phyloP scores from a whole-genome alignment of 2,888 invertebrate species.

The Thera britannica region DNA sequence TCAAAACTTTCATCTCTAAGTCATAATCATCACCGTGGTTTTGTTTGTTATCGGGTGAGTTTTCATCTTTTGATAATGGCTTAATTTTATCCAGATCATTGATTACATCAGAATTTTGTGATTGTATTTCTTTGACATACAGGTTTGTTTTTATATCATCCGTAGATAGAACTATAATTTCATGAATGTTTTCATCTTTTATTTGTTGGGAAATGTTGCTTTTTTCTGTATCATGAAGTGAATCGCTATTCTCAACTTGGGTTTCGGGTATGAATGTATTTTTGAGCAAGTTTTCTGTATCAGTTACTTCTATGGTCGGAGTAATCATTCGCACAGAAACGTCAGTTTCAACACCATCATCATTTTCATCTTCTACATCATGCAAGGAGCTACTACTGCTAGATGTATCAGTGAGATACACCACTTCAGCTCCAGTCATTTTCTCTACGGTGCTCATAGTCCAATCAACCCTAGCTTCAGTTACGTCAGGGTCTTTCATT shows the following conservation, averaged over 20 bases:
- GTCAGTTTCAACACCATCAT: conserved; percentile 76
- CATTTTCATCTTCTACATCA: conserved; percentile 79
- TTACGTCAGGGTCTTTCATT: conserved; percentile 82
- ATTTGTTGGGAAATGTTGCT: conserved; percentile 17
- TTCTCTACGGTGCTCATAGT: conserved; percentile 79
- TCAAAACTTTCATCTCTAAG: conserved; percentile 74
- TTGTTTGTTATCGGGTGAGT: conserved; percentile 22
- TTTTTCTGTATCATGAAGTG: conserved; percentile 20
- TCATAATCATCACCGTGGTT: conserved; percentile 54
- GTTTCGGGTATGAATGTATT: conserved; percentile 57
- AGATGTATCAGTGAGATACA: conserved; percentile 88
- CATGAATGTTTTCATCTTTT: conserved; percentile 50
- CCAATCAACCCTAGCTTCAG: conserved; percentile 85
- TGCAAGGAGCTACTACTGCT: conserved; percentile 86
- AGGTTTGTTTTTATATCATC: conserved; percentile 73
- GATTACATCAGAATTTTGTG: conserved; percentile 32
- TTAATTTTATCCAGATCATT: conserved; percentile 41
- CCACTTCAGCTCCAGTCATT: conserved; percentile 87
- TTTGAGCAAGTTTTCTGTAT: conserved; percentile 72
- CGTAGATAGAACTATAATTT: conserved; percentile 72
- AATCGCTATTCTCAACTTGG: not conserved
- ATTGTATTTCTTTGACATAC: conserved; percentile 69
- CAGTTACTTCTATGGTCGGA: conserved; percentile 80
- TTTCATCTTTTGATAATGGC: conserved; percentile 13
- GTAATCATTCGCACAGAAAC: conserved; percentile 78